Base-by-base conservation (phyloP, 2,888 invertebrate genomes). In the Pharmacophagus antenor region DNA sequence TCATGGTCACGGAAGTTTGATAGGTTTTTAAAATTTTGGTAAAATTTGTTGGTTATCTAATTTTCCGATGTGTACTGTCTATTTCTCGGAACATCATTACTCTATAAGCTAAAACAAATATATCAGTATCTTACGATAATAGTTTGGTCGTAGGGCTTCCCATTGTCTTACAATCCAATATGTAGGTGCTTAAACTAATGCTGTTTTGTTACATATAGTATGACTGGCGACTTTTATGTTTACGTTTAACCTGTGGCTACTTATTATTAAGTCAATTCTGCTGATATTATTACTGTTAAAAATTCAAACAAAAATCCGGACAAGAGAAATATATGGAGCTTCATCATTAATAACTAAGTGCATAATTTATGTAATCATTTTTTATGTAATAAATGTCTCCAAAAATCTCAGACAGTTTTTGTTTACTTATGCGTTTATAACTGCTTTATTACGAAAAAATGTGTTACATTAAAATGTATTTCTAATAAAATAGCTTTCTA, bases 1-100 rank as follows among this genome's bases (percentile, higher is more conserved):
- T 72, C 78, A 74, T 70, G 77, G 71, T 72, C 74, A 64, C 73
- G 72, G 74, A 73, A 74, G 65, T 62, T 72, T 72, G 70, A 72
- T 71, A 69, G 66, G 63, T 22, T 51, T 61, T 56, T 56, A 5
- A 41, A 56, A 46, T 47, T 41, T 51, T 8, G 37, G 31, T 47
- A 41, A 46, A 23, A 47, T 56, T 48, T 52, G 48, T 17, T 53
- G 20, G 42, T 37, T 15, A 42, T 46, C 46, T 31, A 80, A 53
- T 56, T 58, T 52, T 63, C 41, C 62, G 51, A 58, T 37, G 56
- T 59, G 60, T 68, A 63, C 67, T 62, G 48, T 62, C 27, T 55
- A 50, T 58, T 56, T 37, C 8, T 37, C 37, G 37, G n/a, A 15
- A 37, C 15, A n/a, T 37, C n/a, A 37, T n/a, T 3, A 37, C 31